Conservation (phyloP, 2,797 vertebrate genomes). For the Neosilurus mollespiculum region DNA sequence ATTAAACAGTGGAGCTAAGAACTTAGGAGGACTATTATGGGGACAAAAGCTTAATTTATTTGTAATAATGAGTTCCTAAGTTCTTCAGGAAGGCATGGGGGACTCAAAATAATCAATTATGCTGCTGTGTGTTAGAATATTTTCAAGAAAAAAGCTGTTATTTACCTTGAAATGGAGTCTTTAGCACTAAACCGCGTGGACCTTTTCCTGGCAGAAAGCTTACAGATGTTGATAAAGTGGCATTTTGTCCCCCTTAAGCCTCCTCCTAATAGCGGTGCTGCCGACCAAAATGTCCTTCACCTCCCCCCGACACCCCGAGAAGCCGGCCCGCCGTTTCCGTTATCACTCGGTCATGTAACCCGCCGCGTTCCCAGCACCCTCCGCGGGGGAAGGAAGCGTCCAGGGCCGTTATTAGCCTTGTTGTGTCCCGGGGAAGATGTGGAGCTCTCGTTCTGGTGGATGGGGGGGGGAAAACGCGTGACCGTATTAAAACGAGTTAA, state of each 20-base stretch:
- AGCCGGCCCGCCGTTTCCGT: neutral
- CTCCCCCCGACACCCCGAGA: neutral
- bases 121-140: neutral
- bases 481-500: neutral
- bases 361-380: neutral
- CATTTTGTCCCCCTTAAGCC: conserved; percentile 14
- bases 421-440: conserved; percentile 20
- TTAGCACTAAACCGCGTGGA: neutral
- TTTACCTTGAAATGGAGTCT: neutral
- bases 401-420: conserved; percentile 22
- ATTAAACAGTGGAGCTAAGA: neutral
- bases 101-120: no score
- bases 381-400: neutral
- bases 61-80: neutral
- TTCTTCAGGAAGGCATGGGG: no score
- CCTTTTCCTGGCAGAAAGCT: neutral
- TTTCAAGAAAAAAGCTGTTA: neutral
- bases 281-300: conserved; percentile 28
- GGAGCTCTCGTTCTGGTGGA: neutral
- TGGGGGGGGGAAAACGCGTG: neutral
- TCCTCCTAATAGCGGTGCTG: neutral
- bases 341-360: neutral
- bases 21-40: neutral
- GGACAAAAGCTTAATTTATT: neutral
- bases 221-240: conserved; percentile 32